A percentile compares a stretch with the other conserved stretches of the same genome.
phyloP scores from a whole-genome alignment of 2,888 invertebrate genomes.

The Synanthedon myopaeformis region DNA sequence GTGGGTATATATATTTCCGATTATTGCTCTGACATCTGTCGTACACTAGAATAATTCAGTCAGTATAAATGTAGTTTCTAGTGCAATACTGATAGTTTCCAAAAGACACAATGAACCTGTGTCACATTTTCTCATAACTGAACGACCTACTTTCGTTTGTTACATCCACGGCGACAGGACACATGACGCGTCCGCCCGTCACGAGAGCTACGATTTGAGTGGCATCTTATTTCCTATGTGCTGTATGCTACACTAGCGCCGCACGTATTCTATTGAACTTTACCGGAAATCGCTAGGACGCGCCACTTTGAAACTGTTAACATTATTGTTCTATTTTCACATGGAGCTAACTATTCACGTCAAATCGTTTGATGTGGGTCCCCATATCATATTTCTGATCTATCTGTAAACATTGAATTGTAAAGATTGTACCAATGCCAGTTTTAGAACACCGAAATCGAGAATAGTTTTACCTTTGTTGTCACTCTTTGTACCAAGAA shows the following conservation, averaged over 20 bases:
- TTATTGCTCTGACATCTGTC: no score
- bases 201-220: constrained; percentile 34
- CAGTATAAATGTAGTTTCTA: no score
- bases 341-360: background rate
- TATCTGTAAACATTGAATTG: no score
- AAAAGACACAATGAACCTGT: no score
- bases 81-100: no score
- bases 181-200: constrained; percentile 27
- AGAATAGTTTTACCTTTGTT: no score
- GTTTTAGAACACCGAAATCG: no score
- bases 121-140: background rate
- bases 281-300: constrained; percentile 27
- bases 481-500: no score
- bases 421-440: no score
- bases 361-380: background rate
- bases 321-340: background rate
- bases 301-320: constrained; percentile 16
- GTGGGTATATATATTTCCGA: no score
- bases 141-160: background rate
- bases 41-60: no score
- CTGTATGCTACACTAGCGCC: constrained; percentile 27
- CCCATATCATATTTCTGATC: no score
- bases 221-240: constrained; percentile 53
- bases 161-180: background rate
- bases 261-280: constrained; percentile 22